phyloP scores from a whole-genome alignment of 1,140 invertebrate genomes.

The Holcopasites calliopsidis region DNA sequence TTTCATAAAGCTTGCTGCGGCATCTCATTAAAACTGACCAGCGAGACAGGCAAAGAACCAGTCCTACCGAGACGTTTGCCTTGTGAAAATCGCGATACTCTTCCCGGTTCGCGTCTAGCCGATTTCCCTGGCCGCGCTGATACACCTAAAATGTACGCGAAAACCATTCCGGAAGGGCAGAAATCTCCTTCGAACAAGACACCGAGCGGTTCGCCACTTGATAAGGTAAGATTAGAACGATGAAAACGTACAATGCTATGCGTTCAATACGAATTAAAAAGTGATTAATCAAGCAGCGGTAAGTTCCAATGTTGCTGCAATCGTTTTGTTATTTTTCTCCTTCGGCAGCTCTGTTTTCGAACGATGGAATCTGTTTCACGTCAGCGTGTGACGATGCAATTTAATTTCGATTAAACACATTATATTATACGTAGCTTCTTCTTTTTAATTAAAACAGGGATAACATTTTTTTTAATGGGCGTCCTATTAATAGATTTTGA shows the following conservation, averaged over 20 bases:
- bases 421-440: too few relatives aligned
- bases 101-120: neutral
- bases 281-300: neutral
- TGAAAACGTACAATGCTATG: neutral
- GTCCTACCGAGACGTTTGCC: constrained; percentile 21
- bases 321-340: neutral
- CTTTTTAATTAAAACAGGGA: too few relatives aligned
- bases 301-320: neutral
- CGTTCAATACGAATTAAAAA: too few relatives aligned
- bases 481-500: too few relatives aligned
- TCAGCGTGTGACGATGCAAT: neutral
- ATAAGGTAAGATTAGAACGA: constrained; percentile 53
- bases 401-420: too few relatives aligned
- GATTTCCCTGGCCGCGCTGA: too few relatives aligned
- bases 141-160: constrained; percentile 48
- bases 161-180: neutral
- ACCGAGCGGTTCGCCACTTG: neutral
- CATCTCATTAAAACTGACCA: constrained; percentile 36
- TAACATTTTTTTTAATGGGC: too few relatives aligned
- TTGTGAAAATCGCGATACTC: constrained; percentile 29
- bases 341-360: neutral
- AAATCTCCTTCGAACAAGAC: rapidly evolving
- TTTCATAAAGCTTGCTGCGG: neutral
- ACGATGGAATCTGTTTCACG: neutral
- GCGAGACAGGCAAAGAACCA: constrained; percentile 17